These are phyloP conservation scores for Centropyge bicolor DNA, from an alignment of 2,797 vertebrate genomes.

Conservation along the genomic window DNA sequence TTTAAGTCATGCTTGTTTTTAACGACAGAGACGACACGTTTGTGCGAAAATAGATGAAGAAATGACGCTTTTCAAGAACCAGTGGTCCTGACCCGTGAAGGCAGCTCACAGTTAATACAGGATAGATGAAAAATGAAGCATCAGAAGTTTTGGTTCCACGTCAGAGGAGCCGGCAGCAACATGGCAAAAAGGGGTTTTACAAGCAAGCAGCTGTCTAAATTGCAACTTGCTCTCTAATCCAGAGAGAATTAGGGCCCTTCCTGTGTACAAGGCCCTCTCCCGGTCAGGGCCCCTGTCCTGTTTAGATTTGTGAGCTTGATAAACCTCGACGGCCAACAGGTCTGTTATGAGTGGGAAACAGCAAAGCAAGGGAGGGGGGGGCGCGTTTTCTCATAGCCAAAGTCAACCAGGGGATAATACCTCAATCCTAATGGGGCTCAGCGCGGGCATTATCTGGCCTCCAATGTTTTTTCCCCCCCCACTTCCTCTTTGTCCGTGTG, in stretches of 20 bases:
- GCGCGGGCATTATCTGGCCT: constrained; percentile 80
- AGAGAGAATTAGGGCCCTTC: constrained; percentile 83
- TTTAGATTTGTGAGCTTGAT: constrained; percentile 87
- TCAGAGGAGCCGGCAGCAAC: background rate
- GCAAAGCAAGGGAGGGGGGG: constrained; percentile 63
- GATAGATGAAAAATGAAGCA: background rate
- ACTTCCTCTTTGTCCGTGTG: constrained; percentile 83
- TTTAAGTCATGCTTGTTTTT: background rate
- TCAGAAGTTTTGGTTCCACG: background rate
- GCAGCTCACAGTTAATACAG: background rate
- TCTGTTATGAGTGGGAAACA: constrained; percentile 86
- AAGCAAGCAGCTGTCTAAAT: constrained; percentile 82
- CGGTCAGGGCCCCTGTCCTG: constrained; percentile 82
- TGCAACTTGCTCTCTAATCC: constrained; percentile 83
- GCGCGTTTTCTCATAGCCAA: constrained; percentile 83
- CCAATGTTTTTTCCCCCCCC: constrained; percentile 65
- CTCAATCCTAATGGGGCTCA: constrained; percentile 85
- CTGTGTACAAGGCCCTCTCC: constrained; percentile 81
- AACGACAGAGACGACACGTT: background rate
- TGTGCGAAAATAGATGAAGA: no score
- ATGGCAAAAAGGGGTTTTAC: constrained; percentile 46
- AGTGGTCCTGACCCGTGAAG: no score
- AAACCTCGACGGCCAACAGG: constrained; percentile 85
- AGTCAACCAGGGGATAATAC: constrained; percentile 85
- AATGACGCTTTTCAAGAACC: no score